Conservation (phyloP, 2,888 invertebrate species). For the Alentia gelatinosa region DNA sequence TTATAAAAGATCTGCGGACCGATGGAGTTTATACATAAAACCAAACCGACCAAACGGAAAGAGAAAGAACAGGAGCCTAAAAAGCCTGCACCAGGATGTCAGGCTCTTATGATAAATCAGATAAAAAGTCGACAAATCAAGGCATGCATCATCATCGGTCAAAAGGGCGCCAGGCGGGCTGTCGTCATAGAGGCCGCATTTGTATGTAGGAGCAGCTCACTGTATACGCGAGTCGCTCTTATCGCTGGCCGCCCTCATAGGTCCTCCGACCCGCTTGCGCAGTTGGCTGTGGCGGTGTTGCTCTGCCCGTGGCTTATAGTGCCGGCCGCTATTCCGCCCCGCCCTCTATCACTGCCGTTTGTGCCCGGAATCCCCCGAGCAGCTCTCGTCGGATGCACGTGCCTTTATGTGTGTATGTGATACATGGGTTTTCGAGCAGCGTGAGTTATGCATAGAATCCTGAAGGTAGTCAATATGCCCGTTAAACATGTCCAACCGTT, state of each 20-base stretch:
- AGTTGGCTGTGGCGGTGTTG: background rate
- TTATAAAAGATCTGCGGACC: too few species aligned
- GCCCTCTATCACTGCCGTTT: background rate
- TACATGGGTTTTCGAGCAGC: too few species aligned
- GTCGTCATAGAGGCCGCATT: background rate
- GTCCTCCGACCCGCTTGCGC: background rate
- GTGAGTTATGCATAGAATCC: too few species aligned
- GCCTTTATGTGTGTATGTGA: too few species aligned
- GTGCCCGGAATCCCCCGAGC: too few species aligned
- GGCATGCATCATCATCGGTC: conserved; percentile 39
- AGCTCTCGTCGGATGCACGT: too few species aligned
- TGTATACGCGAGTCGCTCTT: background rate
- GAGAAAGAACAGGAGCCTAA: background rate
- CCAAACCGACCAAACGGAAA: background rate
- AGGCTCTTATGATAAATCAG: background rate
- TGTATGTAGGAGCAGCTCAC: background rate
- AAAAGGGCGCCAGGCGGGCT: background rate
- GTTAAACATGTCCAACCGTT: too few species aligned
- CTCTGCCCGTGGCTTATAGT: background rate
- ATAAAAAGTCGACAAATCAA: conserved; percentile 22
- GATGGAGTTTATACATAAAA: too few species aligned
- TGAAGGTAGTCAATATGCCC: too few species aligned
- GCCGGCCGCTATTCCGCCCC: background rate
- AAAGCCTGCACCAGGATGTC: background rate
- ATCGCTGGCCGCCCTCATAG: background rate